Percentiles rank a stretch among this genome's conserved stretches.
These are phyloP conservation scores for Sylvia borin DNA, from an alignment of 2,797 vertebrate genomes.

Conservation along the genomic window DNA sequence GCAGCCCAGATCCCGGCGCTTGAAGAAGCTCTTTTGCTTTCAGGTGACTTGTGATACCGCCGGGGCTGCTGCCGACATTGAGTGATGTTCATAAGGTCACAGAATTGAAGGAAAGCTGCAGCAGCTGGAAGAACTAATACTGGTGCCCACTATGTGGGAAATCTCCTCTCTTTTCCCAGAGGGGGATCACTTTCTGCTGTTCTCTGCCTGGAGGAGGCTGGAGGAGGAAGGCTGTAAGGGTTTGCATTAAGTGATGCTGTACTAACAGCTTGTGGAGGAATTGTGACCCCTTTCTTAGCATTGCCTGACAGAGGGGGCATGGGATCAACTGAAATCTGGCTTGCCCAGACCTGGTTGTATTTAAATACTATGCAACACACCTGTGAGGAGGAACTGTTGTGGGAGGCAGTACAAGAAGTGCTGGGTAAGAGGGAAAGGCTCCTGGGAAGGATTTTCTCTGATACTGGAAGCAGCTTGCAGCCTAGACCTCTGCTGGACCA, in stretches of 20 bases:
- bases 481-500: neutral
- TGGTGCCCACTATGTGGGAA: neutral
- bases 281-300: neutral
- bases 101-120: neutral
- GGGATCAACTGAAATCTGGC: neutral
- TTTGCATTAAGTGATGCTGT: neutral
- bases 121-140: neutral
- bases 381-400: neutral
- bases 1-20: accelerated
- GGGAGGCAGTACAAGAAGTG: neutral
- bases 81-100: neutral
- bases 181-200: neutral
- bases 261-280: neutral
- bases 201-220: neutral
- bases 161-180: neutral
- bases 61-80: neutral
- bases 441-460: neutral
- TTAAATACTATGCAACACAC: slow-evolving; percentile 26
- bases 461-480: accelerated
- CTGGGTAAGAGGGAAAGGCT: neutral
- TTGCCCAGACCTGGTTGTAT: neutral
- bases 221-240: neutral
- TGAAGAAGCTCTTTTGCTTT: neutral
- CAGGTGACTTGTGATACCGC: neutral
- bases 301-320: neutral